Percentiles rank a stretch among this genome's conserved stretches.
These are phyloP conservation scores for Drosophila mayaguana DNA, from an alignment of 2,888 invertebrate genomes.

Conservation along the genomic window DNA sequence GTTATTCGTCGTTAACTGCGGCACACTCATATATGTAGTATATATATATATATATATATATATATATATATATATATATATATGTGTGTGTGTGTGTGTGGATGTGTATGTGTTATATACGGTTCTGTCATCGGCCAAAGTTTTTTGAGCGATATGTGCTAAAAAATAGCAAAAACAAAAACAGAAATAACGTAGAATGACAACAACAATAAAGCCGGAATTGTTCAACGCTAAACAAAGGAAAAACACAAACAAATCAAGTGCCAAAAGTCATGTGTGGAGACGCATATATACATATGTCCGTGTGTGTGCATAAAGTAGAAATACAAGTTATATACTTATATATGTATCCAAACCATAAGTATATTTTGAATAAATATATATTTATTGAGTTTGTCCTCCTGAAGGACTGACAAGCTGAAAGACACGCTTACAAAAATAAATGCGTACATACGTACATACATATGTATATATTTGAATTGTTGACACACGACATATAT, in stretches of 20 bases:
- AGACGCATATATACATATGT: background rate
- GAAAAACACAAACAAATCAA: slow-evolving; percentile 15
- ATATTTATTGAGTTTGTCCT: background rate
- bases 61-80: no score
- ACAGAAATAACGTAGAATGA: slow-evolving; percentile 5
- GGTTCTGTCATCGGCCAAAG: slow-evolving; percentile 47
- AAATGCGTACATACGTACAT: background rate
- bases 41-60: background rate
- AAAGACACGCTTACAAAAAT: background rate
- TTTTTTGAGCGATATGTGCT: slow-evolving; percentile 27
- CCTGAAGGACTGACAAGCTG: background rate
- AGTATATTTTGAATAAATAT: background rate
- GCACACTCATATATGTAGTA: background rate
- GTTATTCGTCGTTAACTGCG: slow-evolving; percentile 41
- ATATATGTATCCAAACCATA: background rate
- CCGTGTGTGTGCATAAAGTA: background rate
- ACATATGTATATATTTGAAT: background rate
- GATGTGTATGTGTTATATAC: slow-evolving; percentile 4
- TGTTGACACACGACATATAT: no score
- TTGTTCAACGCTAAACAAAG: slow-evolving; percentile 33
- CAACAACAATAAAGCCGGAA: slow-evolving; percentile 39
- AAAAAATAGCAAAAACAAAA: slow-evolving; percentile 20
- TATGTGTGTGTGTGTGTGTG: background rate
- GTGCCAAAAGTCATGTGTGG: slow-evolving; percentile 20
- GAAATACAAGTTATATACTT: background rate